Percentiles rank a stretch among this genome's conserved stretches.
Evolutionary conservation across 1,140 invertebrate genomes (phyloP).

Genomic region (Hormaphis cornu): DNA sequence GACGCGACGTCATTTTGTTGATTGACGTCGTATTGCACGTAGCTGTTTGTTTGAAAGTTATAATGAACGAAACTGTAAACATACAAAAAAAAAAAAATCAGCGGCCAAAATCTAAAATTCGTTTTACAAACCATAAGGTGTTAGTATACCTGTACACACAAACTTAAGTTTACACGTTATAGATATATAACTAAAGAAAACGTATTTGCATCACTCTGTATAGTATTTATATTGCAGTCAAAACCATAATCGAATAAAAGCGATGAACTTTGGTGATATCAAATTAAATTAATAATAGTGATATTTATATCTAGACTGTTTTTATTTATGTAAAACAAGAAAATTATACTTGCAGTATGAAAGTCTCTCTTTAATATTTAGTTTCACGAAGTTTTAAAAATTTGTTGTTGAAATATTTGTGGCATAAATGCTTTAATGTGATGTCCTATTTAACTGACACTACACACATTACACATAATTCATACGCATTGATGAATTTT

Average conservation of each 20-base stretch:
- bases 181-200: too few species aligned
- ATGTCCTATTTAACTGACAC: slow-evolving; percentile 3
- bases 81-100: too few species aligned
- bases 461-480: too few species aligned
- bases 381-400: not conserved
- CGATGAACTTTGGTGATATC: too few species aligned
- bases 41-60: slow-evolving; percentile 6
- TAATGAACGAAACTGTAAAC: slow-evolving; percentile 21
- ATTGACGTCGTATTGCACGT: not conserved
- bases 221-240: too few species aligned
- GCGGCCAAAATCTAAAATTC: too few species aligned
- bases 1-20: not conserved
- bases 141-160: too few species aligned
- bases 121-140: too few species aligned
- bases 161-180: too few species aligned
- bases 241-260: too few species aligned
- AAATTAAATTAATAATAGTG: too few species aligned
- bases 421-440: not conserved
- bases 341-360: not conserved
- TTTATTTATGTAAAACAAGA: not conserved
- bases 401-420: not conserved
- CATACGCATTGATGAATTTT: not conserved
- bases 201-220: too few species aligned
- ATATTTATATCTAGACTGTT: not conserved
- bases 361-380: not conserved